Evolutionary conservation across 2,888 invertebrate species (phyloP).

Genomic region (Synanthedon tipuliformis): DNA sequence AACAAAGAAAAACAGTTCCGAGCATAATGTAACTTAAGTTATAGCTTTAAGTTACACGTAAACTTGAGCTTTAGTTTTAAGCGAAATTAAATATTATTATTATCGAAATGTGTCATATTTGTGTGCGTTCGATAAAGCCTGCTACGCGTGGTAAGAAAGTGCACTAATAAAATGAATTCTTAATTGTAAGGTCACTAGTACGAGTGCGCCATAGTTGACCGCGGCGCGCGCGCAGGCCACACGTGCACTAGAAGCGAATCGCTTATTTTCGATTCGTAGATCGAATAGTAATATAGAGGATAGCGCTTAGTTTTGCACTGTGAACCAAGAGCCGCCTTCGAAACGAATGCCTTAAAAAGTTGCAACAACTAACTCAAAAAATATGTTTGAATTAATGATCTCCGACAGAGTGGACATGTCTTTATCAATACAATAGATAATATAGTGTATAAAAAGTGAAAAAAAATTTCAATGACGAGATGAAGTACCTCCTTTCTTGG

Average conservation of each 20-base stretch:
- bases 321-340: constrained; percentile 21
- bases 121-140: constrained; percentile 20
- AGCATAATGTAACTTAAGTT: too few relatives aligned
- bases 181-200: constrained; percentile 63
- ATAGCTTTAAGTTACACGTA: too few relatives aligned
- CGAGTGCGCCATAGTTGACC: constrained; percentile 45
- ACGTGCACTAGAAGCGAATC: constrained; percentile 65
- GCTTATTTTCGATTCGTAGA: constrained; percentile 38
- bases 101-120: not conserved
- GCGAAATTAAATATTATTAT: too few relatives aligned
- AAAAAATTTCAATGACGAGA: constrained; percentile 41
- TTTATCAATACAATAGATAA: constrained; percentile 55
- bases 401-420: constrained; percentile 59
- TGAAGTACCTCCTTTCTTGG: constrained; percentile 52
- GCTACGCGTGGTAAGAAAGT: constrained; percentile 57
- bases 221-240: constrained; percentile 58
- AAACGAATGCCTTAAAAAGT: constrained; percentile 3
- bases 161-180: constrained; percentile 64
- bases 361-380: constrained; percentile 9
- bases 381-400: constrained; percentile 47
- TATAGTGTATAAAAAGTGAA: constrained; percentile 34
- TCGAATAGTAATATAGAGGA: constrained; percentile 41
- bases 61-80: too few relatives aligned
- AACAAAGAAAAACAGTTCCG: too few relatives aligned
- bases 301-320: constrained; percentile 59